phyloP scores from a whole-genome alignment of 2,797 vertebrate species.

The Esox lucius region DNA sequence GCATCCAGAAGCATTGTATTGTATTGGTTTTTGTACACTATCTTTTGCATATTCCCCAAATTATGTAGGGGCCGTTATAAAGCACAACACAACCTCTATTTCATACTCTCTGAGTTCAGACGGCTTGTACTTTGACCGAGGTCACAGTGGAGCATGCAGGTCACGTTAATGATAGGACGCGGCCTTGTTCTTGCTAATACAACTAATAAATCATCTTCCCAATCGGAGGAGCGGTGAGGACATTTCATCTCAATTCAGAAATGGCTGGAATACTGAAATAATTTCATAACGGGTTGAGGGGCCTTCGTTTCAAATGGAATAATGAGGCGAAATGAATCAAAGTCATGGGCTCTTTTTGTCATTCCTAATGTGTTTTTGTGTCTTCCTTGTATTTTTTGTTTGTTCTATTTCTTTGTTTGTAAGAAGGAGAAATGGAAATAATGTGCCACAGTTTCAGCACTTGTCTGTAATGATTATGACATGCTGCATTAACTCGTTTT shows the following conservation, averaged over 20 bases:
- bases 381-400: constrained; percentile 34
- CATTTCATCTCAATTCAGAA: not conserved
- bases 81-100: not conserved
- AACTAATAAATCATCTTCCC: not conserved
- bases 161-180: not conserved
- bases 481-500: constrained; percentile 68
- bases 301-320: constrained; percentile 36
- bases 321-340: constrained; percentile 54
- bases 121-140: not conserved
- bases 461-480: constrained; percentile 67
- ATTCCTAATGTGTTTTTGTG: constrained; percentile 60
- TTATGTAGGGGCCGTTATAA: not conserved
- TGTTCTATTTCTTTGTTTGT: constrained; percentile 40
- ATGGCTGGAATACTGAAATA: constrained; percentile 10
- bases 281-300: constrained; percentile 18
- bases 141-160: not conserved
- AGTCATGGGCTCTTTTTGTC: constrained; percentile 34
- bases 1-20: not conserved
- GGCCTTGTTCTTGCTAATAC: not conserved
- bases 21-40: not conserved
- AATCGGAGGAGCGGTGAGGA: not conserved
- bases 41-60: not conserved
- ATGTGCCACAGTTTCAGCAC: constrained; percentile 55
- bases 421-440: constrained; percentile 28
- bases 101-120: not conserved